Conservation (phyloP, 1,140 invertebrate genomes). For the Latrodectus geometricus region DNA sequence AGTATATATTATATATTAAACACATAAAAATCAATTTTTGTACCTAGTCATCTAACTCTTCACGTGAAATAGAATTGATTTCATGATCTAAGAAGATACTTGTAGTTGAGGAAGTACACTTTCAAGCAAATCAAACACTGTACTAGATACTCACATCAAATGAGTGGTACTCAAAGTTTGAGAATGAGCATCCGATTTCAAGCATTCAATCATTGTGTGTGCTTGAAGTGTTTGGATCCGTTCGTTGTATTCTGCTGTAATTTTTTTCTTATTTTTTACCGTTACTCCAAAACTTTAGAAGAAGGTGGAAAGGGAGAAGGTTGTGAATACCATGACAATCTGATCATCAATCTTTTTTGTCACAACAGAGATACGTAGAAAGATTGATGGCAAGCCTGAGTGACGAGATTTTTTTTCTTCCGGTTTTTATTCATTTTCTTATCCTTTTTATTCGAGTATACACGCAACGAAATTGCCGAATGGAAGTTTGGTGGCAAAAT, state of each 20-base stretch:
- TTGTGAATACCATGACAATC: constrained; percentile 21
- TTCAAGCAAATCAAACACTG: background rate
- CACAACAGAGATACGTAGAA: constrained; percentile 49
- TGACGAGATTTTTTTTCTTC: constrained; percentile 18
- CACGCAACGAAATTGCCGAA: constrained; percentile 21
- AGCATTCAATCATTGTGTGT: constrained; percentile 48
- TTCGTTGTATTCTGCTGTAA: background rate
- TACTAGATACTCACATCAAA: background rate
- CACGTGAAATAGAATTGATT: too few species aligned
- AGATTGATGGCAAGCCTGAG: constrained; percentile 42
- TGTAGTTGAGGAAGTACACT: too few species aligned
- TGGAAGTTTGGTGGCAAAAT: constrained; percentile 30
- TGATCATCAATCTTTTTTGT: constrained; percentile 61
- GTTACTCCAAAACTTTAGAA: constrained; percentile 22
- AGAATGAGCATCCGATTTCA: constrained; percentile 35
- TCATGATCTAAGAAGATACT: too few species aligned
- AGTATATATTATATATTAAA: too few species aligned
- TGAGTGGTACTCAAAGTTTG: background rate
- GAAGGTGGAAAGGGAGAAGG: background rate
- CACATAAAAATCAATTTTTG: too few species aligned
- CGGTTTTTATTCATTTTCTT: background rate
- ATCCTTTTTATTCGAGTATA: constrained; percentile 15
- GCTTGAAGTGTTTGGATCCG: background rate
- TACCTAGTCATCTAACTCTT: too few species aligned
- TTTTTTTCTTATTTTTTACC: background rate